Evolutionary conservation across 2,797 vertebrate genomes (phyloP).

Genomic region (Epinephelus awoara): DNA sequence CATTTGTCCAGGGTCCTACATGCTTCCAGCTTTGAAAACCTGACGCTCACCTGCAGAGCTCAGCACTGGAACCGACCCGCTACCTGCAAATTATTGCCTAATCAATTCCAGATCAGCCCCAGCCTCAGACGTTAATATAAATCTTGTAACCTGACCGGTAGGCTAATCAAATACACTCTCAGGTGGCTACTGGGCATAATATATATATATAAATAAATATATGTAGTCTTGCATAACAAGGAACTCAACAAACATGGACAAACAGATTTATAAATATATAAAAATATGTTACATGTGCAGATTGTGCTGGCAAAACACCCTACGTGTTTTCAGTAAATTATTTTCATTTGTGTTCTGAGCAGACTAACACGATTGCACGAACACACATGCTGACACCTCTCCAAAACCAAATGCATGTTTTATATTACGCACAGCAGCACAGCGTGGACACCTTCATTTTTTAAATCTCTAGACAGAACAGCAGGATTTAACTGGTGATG

Average conservation of each 20-base stretch:
- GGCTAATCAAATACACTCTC: background rate
- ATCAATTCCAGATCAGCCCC: slow-evolving; percentile 6
- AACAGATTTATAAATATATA: background rate
- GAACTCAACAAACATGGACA: background rate
- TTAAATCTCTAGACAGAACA: too few relatives aligned
- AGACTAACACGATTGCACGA: background rate
- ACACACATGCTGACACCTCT: background rate
- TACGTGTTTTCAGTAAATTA: background rate
- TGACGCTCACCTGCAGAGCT: slow-evolving; percentile 12
- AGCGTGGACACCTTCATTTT: background rate
- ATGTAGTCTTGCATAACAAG: background rate
- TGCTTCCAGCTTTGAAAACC: background rate
- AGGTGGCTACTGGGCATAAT: background rate
- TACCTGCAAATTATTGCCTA: background rate
- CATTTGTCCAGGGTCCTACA: background rate
- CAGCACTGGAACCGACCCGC: background rate
- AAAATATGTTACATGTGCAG: background rate
- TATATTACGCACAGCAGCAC: background rate
- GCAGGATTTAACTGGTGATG: too few relatives aligned
- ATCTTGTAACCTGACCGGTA: background rate
- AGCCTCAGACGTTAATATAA: background rate
- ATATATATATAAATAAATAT: too few relatives aligned
- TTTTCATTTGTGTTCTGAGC: slow-evolving; percentile 3
- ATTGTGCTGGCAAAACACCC: background rate
- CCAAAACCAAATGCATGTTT: background rate